These are phyloP conservation scores for Falcunculus frontatus DNA, from an alignment of 2,113 vertebrate species.

Conservation along the genomic window DNA sequence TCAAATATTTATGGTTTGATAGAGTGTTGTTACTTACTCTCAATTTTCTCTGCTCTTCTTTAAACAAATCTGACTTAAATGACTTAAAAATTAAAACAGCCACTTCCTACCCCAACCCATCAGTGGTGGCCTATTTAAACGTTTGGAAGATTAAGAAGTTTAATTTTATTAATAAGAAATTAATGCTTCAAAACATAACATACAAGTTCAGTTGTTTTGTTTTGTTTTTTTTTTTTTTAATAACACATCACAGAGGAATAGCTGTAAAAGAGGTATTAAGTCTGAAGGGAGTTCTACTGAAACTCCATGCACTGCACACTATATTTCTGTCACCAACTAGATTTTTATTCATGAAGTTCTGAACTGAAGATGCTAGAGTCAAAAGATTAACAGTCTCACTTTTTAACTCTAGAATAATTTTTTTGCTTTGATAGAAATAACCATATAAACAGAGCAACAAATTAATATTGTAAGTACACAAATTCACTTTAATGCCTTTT, in stretches of 20 bases:
- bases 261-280: background rate
- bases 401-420: background rate
- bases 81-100: background rate
- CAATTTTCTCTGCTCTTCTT: background rate
- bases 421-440: background rate
- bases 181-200: background rate
- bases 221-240: background rate
- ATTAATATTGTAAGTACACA: background rate
- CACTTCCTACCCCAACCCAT: rapidly evolving
- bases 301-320: background rate
- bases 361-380: background rate
- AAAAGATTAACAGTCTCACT: background rate
- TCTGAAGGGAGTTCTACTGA: background rate
- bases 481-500: background rate
- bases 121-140: background rate
- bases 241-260: background rate
- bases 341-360: background rate
- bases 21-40: background rate
- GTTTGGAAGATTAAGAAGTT: background rate
- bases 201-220: background rate
- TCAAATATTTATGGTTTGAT: background rate
- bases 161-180: background rate
- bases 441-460: background rate
- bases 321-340: background rate
- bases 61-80: background rate